Percentiles rank a stretch among this genome's conserved stretches.
Conservation (phyloP, 2,113 vertebrate species). For the Raja brachyura region DNA sequence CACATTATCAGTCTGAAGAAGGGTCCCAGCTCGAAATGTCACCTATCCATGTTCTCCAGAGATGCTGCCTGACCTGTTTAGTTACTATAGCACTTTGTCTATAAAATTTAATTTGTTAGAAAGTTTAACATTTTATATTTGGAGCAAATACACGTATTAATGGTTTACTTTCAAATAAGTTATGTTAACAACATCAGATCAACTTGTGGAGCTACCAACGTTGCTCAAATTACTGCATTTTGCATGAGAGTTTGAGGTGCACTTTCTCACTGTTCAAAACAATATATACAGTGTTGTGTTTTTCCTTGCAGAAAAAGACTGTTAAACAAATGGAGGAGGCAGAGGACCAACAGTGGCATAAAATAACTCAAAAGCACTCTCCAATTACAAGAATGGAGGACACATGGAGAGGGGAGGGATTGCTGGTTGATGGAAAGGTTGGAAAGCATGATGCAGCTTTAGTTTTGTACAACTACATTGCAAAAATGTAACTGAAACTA, state of each 20-base stretch:
- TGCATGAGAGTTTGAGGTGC: not conserved
- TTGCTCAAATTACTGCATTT: slow-evolving; percentile 6
- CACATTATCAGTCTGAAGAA: no score
- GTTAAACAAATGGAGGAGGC: slow-evolving; percentile 11
- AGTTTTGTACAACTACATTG: not conserved
- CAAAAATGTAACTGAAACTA: not conserved
- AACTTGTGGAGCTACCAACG: not conserved
- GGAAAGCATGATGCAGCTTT: not conserved
- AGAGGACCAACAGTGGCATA: not conserved
- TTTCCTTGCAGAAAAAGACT: slow-evolving; percentile 1
- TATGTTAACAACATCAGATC: not conserved
- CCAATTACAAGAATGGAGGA: not conserved
- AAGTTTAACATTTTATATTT: not conserved
- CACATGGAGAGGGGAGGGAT: not conserved
- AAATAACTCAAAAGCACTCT: not conserved
- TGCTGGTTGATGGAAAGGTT: not conserved
- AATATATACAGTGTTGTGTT: not conserved
- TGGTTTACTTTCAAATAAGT: not conserved
- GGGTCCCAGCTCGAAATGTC: no score
- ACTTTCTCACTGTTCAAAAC: not conserved
- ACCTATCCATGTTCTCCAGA: no score
- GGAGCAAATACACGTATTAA: not conserved
- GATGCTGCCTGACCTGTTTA: no score
- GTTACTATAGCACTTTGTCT: no score
- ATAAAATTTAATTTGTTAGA: not conserved